phyloP scores from a whole-genome alignment of 2,888 invertebrate species.

The Sepioteuthis lessoniana region DNA sequence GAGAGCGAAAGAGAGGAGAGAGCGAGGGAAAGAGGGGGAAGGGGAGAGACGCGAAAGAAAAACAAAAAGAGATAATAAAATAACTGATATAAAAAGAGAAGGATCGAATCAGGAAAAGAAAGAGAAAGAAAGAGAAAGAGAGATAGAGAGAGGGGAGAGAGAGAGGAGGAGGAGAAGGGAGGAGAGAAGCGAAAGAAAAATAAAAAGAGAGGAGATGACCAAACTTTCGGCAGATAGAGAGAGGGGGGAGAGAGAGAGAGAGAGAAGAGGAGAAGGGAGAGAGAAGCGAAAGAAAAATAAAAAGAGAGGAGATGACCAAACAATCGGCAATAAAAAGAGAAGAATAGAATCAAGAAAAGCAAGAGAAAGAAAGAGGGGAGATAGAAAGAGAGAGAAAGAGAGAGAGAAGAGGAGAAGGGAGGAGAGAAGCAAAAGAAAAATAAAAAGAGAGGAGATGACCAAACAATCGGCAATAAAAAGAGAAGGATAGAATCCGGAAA shows the following conservation, averaged over 20 bases:
- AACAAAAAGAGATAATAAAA: neutral
- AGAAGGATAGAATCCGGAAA: neutral
- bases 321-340: neutral
- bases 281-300: neutral
- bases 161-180: fast-evolving
- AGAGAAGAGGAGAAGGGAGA: neutral
- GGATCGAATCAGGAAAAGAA: no score
- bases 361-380: neutral
- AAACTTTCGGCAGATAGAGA: neutral
- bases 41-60: fast-evolving
- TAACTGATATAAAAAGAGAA: no score
- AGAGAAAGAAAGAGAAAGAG: neutral
- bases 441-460: neutral
- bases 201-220: neutral
- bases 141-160: no score
- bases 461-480: neutral
- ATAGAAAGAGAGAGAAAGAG: neutral
- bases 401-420: neutral
- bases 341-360: fast-evolving
- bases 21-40: neutral
- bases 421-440: neutral
- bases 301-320: neutral
- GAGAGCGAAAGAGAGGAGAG: neutral
- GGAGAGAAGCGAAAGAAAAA: neutral
- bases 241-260: neutral